Evolutionary conservation across 2,113 vertebrate genomes (phyloP).

Genomic region (Rhynchopsitta pachyrhyncha): DNA sequence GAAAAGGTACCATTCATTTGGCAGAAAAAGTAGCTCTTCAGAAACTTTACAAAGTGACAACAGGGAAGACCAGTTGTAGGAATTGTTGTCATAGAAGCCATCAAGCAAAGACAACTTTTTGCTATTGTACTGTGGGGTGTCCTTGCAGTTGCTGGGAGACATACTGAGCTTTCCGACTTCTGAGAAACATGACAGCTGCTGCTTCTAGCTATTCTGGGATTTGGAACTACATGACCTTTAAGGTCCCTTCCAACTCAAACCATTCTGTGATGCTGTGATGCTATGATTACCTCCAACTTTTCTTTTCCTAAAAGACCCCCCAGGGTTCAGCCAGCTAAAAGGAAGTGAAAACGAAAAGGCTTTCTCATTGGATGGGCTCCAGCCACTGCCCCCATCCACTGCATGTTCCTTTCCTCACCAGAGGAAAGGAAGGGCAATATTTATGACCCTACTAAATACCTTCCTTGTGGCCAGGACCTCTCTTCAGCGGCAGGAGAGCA

Average conservation of each 20-base stretch:
- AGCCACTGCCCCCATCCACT: neutral
- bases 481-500: neutral
- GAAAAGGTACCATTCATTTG: neutral
- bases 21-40: neutral
- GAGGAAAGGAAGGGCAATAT: neutral
- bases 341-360: accelerated
- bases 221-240: too few species aligned
- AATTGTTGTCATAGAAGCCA: neutral
- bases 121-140: accelerated
- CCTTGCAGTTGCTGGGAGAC: neutral
- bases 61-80: neutral
- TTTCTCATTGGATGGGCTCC: accelerated
- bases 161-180: neutral
- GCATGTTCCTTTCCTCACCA: neutral
- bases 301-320: neutral
- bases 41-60: neutral
- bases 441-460: neutral
- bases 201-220: neutral
- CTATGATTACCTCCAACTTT: neutral
- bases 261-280: too few species aligned
- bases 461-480: neutral
- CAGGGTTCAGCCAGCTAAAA: neutral
- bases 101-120: neutral
- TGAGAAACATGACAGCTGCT: neutral
- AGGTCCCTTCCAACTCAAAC: too few species aligned